Percentiles rank a stretch among this genome's conserved stretches.
These are phyloP conservation scores for Noctuana brunneofusca DNA, from an alignment of 2,888 invertebrate genomes.

Conservation along the genomic window DNA sequence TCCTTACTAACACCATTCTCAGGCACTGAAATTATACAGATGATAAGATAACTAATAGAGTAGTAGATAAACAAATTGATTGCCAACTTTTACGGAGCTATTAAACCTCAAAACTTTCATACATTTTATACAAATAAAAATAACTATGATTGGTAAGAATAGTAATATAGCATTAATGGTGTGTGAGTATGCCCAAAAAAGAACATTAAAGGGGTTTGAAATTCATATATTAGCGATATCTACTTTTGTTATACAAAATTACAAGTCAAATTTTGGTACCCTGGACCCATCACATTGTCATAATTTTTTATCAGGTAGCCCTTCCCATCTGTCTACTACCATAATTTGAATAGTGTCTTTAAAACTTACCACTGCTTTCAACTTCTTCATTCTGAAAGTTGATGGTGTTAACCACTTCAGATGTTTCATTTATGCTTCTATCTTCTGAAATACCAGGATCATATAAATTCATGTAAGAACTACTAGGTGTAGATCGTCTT, in stretches of 20 bases:
- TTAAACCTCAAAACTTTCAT: no score
- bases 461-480: constrained; percentile 71
- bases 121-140: no score
- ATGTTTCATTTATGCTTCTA: constrained; percentile 52
- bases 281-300: not conserved
- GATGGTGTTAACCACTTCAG: constrained; percentile 47
- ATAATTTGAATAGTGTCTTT: not conserved
- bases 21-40: constrained; percentile 50
- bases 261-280: no score
- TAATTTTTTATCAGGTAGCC: no score
- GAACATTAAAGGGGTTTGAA: no score
- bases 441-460: constrained; percentile 59
- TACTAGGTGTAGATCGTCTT: constrained; percentile 71
- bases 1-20: constrained; percentile 62
- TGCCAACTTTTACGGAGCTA: no score
- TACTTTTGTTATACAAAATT: no score
- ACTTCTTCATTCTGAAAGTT: constrained; percentile 53
- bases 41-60: no score
- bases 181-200: no score
- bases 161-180: no score
- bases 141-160: no score
- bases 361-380: constrained; percentile 60
- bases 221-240: not conserved
- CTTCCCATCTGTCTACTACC: not conserved
- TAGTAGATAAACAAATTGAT: no score